phyloP scores from a whole-genome alignment of 2,888 invertebrate species.

The Andricus curvator region DNA sequence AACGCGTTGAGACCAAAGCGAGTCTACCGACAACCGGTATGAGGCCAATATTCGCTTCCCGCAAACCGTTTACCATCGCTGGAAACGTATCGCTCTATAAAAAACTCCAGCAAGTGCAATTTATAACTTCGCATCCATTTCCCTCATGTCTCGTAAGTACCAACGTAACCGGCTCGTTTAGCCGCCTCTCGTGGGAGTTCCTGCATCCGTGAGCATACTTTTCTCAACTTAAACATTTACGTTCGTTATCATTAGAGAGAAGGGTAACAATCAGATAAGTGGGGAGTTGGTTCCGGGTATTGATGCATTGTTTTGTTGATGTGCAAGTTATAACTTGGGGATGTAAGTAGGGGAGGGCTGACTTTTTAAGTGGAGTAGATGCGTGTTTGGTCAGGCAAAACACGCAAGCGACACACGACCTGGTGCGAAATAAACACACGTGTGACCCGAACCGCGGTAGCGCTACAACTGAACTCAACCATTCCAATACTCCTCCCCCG shows the following conservation, averaged over 20 bases:
- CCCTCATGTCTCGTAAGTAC: neutral
- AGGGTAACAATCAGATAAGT: neutral
- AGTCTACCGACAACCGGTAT: neutral
- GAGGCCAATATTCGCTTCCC: neutral
- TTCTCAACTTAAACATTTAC: neutral
- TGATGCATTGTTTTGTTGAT: neutral
- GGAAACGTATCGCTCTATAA: neutral
- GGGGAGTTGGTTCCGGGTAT: neutral
- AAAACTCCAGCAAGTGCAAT: neutral
- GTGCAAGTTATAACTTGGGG: neutral
- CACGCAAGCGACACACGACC: conserved; percentile 35
- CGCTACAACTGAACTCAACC: conserved; percentile 73
- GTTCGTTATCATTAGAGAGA: neutral
- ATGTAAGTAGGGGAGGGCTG: neutral
- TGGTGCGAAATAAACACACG: conserved; percentile 57
- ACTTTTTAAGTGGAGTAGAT: neutral
- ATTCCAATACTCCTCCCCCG: conserved; percentile 69
- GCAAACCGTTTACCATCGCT: neutral
- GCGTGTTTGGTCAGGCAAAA: conserved; percentile 8
- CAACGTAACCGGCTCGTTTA: neutral
- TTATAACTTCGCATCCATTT: neutral
- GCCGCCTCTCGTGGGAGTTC: neutral
- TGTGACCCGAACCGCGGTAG: conserved; percentile 71
- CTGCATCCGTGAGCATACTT: neutral
- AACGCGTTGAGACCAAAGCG: conserved; percentile 1